Conservation (phyloP, 1,140 invertebrate genomes). For the Drosophila kepulauana region DNA sequence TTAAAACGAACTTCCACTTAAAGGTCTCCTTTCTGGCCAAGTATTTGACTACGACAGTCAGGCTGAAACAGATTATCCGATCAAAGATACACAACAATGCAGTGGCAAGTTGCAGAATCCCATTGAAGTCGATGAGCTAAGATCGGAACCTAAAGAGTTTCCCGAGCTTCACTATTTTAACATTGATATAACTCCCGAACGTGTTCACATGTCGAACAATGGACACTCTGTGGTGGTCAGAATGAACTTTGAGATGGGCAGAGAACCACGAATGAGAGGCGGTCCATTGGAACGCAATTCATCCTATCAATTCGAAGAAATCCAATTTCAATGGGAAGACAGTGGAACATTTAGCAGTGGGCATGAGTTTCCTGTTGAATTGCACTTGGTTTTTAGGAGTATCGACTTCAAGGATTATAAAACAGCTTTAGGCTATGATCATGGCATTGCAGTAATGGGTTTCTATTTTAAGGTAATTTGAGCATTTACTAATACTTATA, state of each 20-base stretch:
- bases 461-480: constrained; percentile 91
- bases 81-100: constrained; percentile 88
- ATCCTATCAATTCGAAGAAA: constrained; percentile 91
- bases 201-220: constrained; percentile 88
- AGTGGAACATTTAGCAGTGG: constrained; percentile 94
- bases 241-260: constrained; percentile 85
- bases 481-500: too few relatives aligned
- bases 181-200: constrained; percentile 86
- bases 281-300: constrained; percentile 87
- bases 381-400: constrained; percentile 95
- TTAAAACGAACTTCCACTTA: not conserved
- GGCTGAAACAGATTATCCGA: constrained; percentile 90
- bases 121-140: constrained; percentile 91
- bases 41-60: constrained; percentile 65
- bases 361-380: constrained; percentile 90
- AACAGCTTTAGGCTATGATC: constrained; percentile 88
- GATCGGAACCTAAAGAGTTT: constrained; percentile 86
- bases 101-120: constrained; percentile 93
- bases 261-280: constrained; percentile 87
- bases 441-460: constrained; percentile 93
- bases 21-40: constrained; percentile 36
- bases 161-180: constrained; percentile 87
- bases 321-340: constrained; percentile 92
- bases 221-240: constrained; percentile 90
- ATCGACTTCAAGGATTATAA: constrained; percentile 88